Evolutionary conservation across 2,797 vertebrate species (phyloP).

Genomic region (Kryptolebias ocellatus): DNA sequence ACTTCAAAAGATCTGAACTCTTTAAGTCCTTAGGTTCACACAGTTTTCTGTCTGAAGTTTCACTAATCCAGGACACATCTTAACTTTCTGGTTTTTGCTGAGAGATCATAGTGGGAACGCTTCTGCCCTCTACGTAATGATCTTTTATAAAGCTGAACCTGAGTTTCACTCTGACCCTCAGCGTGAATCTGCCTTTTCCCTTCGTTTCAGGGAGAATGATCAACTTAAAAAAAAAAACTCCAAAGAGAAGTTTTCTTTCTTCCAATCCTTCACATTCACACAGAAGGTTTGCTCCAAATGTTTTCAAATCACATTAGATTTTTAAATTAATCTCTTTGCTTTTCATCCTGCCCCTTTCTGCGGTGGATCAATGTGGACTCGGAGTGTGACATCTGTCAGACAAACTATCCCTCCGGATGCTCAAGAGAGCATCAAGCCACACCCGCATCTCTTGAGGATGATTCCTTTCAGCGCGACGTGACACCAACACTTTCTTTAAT

Average conservation of each 20-base stretch:
- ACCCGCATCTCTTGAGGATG: conserved; percentile 43
- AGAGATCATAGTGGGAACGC: conserved; percentile 40
- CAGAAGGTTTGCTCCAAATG: conserved; percentile 29
- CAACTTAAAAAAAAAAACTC: conserved; percentile 36
- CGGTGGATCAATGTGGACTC: conserved; percentile 27
- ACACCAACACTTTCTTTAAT: conserved; percentile 79
- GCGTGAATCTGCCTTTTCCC: conserved; percentile 46
- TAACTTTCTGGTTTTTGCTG: conserved; percentile 48
- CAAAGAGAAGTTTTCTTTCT: conserved; percentile 36
- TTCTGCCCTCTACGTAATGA: conserved; percentile 51
- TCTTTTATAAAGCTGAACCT: conserved; percentile 46
- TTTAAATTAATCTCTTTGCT: too few species aligned
- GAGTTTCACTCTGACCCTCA: conserved; percentile 65
- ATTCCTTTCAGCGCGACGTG: conserved; percentile 64
- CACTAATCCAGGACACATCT: conserved; percentile 38
- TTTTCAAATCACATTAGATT: conserved; percentile 51
- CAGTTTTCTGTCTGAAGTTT: conserved; percentile 16
- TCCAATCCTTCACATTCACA: conserved; percentile 39
- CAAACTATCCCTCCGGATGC: conserved; percentile 47
- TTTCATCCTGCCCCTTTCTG: too few species aligned
- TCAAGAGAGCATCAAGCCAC: conserved; percentile 24
- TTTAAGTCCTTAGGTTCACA: too few species aligned
- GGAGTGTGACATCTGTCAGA: conserved; percentile 35
- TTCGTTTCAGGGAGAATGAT: conserved; percentile 28
- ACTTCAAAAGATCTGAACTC: too few species aligned